These are phyloP conservation scores for Parotia lawesii DNA, from an alignment of 2,113 vertebrate species.

Conservation along the genomic window DNA sequence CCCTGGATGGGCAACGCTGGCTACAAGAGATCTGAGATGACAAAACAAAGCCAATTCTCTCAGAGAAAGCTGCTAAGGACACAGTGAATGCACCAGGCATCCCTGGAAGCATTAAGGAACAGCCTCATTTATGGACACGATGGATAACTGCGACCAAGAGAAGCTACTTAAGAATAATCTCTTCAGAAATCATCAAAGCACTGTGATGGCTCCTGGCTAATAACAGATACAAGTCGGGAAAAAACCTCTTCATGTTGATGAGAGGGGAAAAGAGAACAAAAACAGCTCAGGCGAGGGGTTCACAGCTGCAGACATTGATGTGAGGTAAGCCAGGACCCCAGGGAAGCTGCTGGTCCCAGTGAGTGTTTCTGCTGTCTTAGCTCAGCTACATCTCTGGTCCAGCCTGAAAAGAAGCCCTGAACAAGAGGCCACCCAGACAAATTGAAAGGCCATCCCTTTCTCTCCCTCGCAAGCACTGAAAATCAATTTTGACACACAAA, in stretches of 20 bases:
- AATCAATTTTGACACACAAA: background rate
- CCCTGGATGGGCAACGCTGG: background rate
- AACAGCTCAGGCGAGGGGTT: background rate
- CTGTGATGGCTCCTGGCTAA: background rate
- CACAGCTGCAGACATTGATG: background rate
- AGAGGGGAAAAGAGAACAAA: background rate
- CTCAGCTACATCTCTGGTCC: background rate
- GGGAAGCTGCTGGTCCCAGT: background rate
- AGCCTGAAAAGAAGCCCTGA: background rate
- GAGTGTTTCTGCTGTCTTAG: background rate
- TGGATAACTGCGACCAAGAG: background rate
- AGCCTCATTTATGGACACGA: background rate
- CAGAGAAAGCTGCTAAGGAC: background rate
- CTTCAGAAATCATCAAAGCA: background rate
- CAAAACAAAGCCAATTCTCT: background rate
- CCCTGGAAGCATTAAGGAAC: background rate
- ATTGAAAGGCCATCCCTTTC: background rate
- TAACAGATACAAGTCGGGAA: background rate
- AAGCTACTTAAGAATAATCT: background rate
- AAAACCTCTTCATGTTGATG: rapidly evolving
- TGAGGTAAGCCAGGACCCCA: background rate
- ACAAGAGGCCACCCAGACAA: background rate
- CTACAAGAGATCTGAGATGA: rapidly evolving
- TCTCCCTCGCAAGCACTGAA: background rate
- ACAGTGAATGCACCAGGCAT: background rate